phyloP scores from a whole-genome alignment of 2,888 invertebrate genomes.

The Biston betularia region DNA sequence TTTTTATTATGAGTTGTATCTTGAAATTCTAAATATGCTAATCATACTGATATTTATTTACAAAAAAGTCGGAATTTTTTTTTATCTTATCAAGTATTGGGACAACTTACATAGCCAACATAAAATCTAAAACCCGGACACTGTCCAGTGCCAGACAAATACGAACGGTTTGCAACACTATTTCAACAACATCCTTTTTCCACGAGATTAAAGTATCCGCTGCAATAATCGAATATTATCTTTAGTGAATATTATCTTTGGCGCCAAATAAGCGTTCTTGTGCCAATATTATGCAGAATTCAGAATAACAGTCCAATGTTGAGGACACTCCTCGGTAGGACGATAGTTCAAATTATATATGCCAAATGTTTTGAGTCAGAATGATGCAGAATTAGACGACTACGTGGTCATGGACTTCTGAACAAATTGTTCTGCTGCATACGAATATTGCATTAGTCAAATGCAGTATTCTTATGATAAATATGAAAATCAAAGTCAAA shows the following conservation, averaged over 20 bases:
- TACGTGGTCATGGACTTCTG: background rate
- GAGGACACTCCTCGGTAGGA: constrained; percentile 9
- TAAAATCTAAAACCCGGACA: too few relatives aligned
- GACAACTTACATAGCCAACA: too few relatives aligned
- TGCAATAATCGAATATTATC: constrained; percentile 12
- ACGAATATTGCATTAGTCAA: background rate
- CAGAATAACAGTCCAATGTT: constrained; percentile 12
- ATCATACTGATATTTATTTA: too few relatives aligned
- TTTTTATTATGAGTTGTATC: too few relatives aligned
- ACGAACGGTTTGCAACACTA: too few relatives aligned
- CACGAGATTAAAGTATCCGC: constrained; percentile 20
- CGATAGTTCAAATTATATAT: constrained; percentile 3
- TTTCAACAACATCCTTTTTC: constrained; percentile 60
- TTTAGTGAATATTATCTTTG: constrained; percentile 12
- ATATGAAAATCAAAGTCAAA: background rate
- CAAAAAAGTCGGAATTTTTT: too few relatives aligned
- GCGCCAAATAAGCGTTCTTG: background rate
- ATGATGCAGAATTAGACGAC: too few relatives aligned
- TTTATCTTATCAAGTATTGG: too few relatives aligned
- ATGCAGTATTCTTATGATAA: background rate
- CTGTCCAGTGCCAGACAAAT: too few relatives aligned
- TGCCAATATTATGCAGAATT: constrained; percentile 12
- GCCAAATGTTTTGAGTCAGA: background rate
- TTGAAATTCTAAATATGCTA: too few relatives aligned
- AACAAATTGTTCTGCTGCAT: background rate